Evolutionary conservation across 1,140 invertebrate species (phyloP), one percentile per base, ranked within the genome.

Genomic region (Drosophila albomicans): DNA sequence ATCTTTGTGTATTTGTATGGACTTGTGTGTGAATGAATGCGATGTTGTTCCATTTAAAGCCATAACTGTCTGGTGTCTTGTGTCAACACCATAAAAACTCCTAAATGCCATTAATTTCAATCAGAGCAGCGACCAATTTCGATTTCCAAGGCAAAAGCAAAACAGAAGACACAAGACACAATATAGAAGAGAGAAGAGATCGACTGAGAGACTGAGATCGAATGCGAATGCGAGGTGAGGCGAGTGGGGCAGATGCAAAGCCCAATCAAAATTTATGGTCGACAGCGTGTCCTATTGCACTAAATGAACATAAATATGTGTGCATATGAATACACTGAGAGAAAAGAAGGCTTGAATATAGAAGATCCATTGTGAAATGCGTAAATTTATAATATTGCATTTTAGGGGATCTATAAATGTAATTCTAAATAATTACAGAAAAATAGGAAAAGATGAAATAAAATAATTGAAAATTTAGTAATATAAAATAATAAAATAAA

Each of bases 71-170:
- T 46, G 48, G 67, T 70, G 35, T 48, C 62, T 64, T 72, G 46
- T 59, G 62, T 76, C 74, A 76, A 56, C 74, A 62, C 32, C 74
- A 66, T 68, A 41, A 66, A 74, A 65, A 64, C 51, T 57, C 58
- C 62, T 35, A 72, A 66, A 72, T 66, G 69, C 69, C 81, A 85
- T 71, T 85, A 81, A 86, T 85, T 76, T 86, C 63, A 78, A 74
- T 78, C 71, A 58, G 69, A 38, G 66, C 35, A 54, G 28, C 5
- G 51, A 54, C 7, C 35, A 38, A 38, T 38, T 38, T 38, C 35
- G 35, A 38, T 38, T 38, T 2, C 35, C 6, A 38, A 3, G 35
- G 1, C 49, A 8, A 5, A 51, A 8, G 41, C 30, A 32, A 25
- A 59, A 13, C 10, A 25, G 25, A 48, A 16, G 48, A 51, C 20